These are phyloP conservation scores for Malurus elegans DNA, from an alignment of 2,113 vertebrate genomes.

Conservation along the genomic window DNA sequence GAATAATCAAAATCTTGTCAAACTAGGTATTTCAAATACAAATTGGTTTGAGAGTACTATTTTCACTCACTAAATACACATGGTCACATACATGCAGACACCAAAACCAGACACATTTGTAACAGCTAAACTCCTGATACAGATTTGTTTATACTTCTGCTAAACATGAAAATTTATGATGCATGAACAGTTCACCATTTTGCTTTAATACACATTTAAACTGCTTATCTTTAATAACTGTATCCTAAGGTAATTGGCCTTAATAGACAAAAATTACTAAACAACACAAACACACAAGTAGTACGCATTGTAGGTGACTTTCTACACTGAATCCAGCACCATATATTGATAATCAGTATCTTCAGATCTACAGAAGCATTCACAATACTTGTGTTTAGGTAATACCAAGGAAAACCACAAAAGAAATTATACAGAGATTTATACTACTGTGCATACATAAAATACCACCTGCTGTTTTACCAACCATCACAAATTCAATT, in stretches of 20 bases:
- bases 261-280: neutral
- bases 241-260: neutral
- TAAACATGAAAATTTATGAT: neutral
- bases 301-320: neutral
- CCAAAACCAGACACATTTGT: neutral
- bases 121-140: neutral
- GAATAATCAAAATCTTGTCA: neutral
- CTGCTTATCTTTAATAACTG: neutral
- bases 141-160: neutral
- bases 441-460: neutral
- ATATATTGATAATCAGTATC: neutral
- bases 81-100: neutral
- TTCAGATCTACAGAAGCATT: neutral
- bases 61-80: neutral
- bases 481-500: constrained; percentile 43
- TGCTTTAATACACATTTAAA: neutral
- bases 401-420: neutral
- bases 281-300: neutral
- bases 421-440: constrained; percentile 34
- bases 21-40: neutral
- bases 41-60: neutral
- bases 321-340: neutral
- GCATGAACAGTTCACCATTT: neutral
- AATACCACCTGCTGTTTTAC: constrained; percentile 34
- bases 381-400: neutral